Base-by-base conservation (phyloP, 1,140 invertebrate genomes). In the Dreissena polymorpha region DNA sequence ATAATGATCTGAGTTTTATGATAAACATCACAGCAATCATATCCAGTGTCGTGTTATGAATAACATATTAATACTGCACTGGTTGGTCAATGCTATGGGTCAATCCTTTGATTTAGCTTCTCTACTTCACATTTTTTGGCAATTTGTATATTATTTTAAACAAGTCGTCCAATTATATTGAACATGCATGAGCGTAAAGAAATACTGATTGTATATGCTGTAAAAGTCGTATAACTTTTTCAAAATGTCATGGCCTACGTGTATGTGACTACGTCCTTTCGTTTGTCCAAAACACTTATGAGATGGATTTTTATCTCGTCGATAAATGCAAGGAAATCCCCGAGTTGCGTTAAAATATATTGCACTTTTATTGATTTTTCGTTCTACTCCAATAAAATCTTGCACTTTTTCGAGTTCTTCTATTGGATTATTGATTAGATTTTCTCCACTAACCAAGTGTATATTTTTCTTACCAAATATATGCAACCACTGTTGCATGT, bases 311-410 rank as follows among this genome's bases (percentile, higher is more conserved):
- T 95, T 95, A 89, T 97, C 96, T 10, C 72, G 67, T 89, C 97
- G 97, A 87, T 96, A 95, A 7, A 98, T 93, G 91, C 97, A 98
- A 0, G 97, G 97, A 91, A 98, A 98, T 0, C 97, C 97, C 93
- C 98, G 98, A 2, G 97, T 97, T 5, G 96, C 95, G 92, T 98
- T 98, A 92, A 98, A 97, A 91, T 97, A 97, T 92, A 98, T 98
- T 91, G 98, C 96, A 89, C 96, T 96, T 83, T 97, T 96, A 18
- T 95, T 96, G 71, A 98, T 96, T 14, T 97, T 95, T n/a, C 95
- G 94, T 87, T 96, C 96, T 7, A 98, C 91, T 0, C 96, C 96
- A 12, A 98, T 94, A 91, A 98, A 98, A 84, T 97, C 95, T 94
- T 97, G 94, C 83, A 97, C 96, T 75, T 95, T 93, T 16, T 95